phyloP scores from a whole-genome alignment of 2,888 invertebrate species.

The Apodemia hepburni region DNA sequence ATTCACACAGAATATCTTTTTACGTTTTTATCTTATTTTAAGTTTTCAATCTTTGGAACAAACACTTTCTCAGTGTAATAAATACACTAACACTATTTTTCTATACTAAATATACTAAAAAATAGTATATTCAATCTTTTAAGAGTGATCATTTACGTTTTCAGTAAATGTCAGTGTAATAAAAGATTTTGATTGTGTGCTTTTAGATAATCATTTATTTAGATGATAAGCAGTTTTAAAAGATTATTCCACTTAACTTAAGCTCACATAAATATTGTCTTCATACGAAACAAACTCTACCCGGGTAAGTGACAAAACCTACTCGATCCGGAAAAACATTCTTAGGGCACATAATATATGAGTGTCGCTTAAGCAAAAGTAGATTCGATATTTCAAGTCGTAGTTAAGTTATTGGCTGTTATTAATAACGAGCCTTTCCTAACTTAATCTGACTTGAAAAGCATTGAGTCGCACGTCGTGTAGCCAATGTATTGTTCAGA shows the following conservation, averaged over 20 bases:
- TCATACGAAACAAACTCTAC: conserved; percentile 43
- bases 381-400: conserved; percentile 74
- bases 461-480: conserved; percentile 68
- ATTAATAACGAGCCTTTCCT: conserved; percentile 75
- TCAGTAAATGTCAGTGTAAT: too few relatives aligned
- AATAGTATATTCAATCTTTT: too few relatives aligned
- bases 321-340: conserved; percentile 73
- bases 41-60: too few relatives aligned
- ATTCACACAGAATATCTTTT: too few relatives aligned
- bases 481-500: conserved; percentile 63
- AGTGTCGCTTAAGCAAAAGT: conserved; percentile 74
- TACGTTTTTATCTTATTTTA: too few relatives aligned
- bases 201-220: too few relatives aligned
- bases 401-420: conserved; percentile 74
- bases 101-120: too few relatives aligned
- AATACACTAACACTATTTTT: too few relatives aligned
- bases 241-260: conserved; percentile 18
- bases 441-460: conserved; percentile 77
- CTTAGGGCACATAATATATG: conserved; percentile 69
- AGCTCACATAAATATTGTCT: conserved; percentile 1
- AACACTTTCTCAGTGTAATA: too few relatives aligned
- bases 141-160: too few relatives aligned
- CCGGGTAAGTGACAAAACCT: conserved; percentile 56
- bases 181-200: too few relatives aligned
- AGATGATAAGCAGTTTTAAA: neutral